Evolutionary conservation across 2,888 invertebrate species (phyloP), one percentile per base, ranked within the genome.

Genomic region (Lobophora halterata): DNA sequence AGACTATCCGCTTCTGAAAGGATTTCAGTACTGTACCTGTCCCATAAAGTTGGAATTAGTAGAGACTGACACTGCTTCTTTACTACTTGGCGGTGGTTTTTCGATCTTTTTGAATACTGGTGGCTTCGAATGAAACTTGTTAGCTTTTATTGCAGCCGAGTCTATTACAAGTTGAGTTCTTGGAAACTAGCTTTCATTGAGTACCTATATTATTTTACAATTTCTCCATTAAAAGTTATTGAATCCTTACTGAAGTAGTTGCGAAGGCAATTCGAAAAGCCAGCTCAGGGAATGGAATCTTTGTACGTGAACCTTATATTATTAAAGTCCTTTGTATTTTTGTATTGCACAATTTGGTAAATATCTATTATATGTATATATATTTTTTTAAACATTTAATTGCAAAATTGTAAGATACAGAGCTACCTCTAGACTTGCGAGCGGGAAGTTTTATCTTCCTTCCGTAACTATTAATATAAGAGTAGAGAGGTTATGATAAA

Each of bases 1-100:
- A 52, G 45, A 40, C 46, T 41, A 46, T 46, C 41, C 46, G 44
- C 49, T 47, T 20, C 49, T 47, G 49, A 49, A 49, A 45, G 40
- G 46, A 47, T 49, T 49, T 49, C 40, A 40, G 46, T 38, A 42
- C 21, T 33, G 35, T 46, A 40, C 45, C 37, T 45, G 42, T 45
- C 42, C 45, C 33, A 46, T 49, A 47, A 46, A 52, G 35, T 38
- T 38, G 31, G 39, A 38, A 27, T 43, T 40, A 42, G 32, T 35
- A 27, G 29, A 33, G 46, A 38, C 37, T 41, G 35, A 31, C 38
- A 32, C 16, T 9, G 31, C 37, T 38, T 21, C 29, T 41, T 49
- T 44, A 41, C 38, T 41, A 29, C 40, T 14, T 27, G n/a, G 26
- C 28, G 27, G 27, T n/a, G n/a, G n/a, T n/a, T n/a, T 32, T 38